Conservation (phyloP, 2,888 invertebrate species). For the Drosophila mimica region DNA sequence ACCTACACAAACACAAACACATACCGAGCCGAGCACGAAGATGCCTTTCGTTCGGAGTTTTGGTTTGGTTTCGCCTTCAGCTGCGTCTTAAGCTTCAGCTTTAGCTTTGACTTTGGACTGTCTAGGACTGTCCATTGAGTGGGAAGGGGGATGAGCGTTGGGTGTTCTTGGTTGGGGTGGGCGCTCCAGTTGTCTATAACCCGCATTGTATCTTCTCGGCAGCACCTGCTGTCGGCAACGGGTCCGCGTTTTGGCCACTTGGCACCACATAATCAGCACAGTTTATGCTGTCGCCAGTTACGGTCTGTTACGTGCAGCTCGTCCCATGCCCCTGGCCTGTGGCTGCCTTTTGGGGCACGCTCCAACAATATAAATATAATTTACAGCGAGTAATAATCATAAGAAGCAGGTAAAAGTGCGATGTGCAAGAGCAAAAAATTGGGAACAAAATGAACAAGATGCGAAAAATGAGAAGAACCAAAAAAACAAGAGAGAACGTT, state of each 20-base stretch:
- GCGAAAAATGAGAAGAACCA: neutral
- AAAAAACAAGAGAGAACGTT: neutral
- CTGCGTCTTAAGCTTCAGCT: conserved; percentile 6
- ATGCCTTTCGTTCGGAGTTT: neutral
- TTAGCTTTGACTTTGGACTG: conserved; percentile 6
- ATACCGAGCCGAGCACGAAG: neutral
- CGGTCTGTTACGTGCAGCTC: conserved; percentile 11
- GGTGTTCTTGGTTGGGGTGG: neutral
- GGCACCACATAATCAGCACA: conserved; percentile 68
- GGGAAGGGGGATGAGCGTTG: neutral
- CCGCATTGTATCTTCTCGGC: conserved; percentile 16
- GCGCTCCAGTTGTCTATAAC: conserved; percentile 14
- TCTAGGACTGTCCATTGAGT: conserved; percentile 1
- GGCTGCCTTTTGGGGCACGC: conserved; percentile 57
- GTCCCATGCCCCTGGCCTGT: neutral
- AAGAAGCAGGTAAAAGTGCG: conserved; percentile 69
- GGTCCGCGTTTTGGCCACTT: conserved; percentile 48
- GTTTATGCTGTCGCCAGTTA: conserved; percentile 68
- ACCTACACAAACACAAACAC: neutral
- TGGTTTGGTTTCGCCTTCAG: conserved; percentile 23
- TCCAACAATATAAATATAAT: conserved; percentile 71
- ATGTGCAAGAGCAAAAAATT: conserved; percentile 27
- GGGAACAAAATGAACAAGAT: conserved; percentile 3
- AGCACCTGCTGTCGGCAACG: conserved; percentile 27
- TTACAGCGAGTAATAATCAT: conserved; percentile 69